Evolutionary conservation across 2,888 invertebrate genomes (phyloP), one percentile per base, ranked within the genome.

Genomic region (Rambutsinella grinnellia): DNA sequence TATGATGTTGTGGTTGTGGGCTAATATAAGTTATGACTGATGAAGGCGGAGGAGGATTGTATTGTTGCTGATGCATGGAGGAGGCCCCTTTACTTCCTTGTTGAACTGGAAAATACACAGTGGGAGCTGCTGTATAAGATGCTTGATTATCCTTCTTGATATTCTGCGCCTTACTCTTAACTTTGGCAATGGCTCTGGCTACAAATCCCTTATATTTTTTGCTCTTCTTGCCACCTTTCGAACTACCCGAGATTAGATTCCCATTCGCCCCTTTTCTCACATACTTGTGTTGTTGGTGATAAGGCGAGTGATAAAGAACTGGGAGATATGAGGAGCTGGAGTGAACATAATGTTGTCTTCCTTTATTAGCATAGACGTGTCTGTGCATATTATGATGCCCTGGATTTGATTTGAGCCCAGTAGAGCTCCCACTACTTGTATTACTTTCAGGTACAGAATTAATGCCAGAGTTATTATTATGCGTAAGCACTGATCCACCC

Each of bases 181-280:
- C 79, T 74, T 79, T 79, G 28, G 79, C 79, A n/a, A 79, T 79
- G 44, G 76, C 76, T 72, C 77, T 74, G 1, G 76, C 76, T 6
- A 79, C 77, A 65, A 79, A 79, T 44, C 79, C 79, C 26, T 72
- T 74, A 47, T 61, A 70, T 44, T 76, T 76, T 69, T 72, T 72
- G 49, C 65, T 69, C 58, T 74, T 74, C 28, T 71, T 71, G 19
- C 69, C 70, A 70, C 53, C 24, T 53, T 54, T 61, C 21, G 28
- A 8, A 44, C 49, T 68, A 58, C 69, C 76, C 63, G 63, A 28
- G 17, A 19, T 51, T n/a, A 57, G 19, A 49, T 15, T 10, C 36
- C 36, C 44, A 36, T 26, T 27, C n/a, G 57, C 46, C 49, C 70
- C 70, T 61, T 76, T 76, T 54, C 76, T 61, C 19, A 76, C 70